Base-by-base conservation (phyloP, 2,797 vertebrate species). In the Lepus oiostolus region DNA sequence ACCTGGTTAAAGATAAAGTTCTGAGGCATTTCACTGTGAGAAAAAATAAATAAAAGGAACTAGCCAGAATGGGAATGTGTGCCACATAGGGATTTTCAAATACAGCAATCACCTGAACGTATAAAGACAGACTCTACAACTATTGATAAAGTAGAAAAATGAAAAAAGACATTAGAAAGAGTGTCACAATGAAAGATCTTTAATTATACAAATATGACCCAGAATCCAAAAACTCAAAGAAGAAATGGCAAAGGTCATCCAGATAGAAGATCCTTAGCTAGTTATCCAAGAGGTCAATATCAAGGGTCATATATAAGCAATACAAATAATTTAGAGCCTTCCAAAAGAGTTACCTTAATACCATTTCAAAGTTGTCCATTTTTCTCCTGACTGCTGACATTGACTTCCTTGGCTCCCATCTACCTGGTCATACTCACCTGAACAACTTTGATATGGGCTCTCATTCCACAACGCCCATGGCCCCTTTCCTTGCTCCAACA, bases 401-500 rank as follows among this genome's bases (percentile, higher is more conserved):
- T 52, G 86, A 72, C 8, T 35, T 21, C 35, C 68, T 14, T 63
- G 8, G 71, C 26, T 85, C 63, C 30, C 28, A 75, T 68, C 16
- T 22, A 21, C 24, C 28, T 8, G 13, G 8, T 63, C 47, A 80
- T 12, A 68, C 67, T 63, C 58, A 95, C 96, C 95, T 71, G 26
- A 35, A 87, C 35, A 88, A 60, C 7, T 91, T 28, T 85, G 77
- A 82, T 21, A 14, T 19, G 52, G 70, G 14, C n/a, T 81, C 76
- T 85, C 58, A 75, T 14, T 2, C 74, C 95, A 62, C 47, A 50
- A 1, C 24, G 62, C 19, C 94, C 94, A 91, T 6, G 76, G 77
- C 4, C 92, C 90, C 30, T 91, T 88, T 77, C 70, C 90, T 85
- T 85, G 74, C 13, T 88, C 90, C 42, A 90, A 38, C 74, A 82